Evolutionary conservation across 23 tunicate species (phyloP).

Genomic region (Halocynthia roretzi): DNA sequence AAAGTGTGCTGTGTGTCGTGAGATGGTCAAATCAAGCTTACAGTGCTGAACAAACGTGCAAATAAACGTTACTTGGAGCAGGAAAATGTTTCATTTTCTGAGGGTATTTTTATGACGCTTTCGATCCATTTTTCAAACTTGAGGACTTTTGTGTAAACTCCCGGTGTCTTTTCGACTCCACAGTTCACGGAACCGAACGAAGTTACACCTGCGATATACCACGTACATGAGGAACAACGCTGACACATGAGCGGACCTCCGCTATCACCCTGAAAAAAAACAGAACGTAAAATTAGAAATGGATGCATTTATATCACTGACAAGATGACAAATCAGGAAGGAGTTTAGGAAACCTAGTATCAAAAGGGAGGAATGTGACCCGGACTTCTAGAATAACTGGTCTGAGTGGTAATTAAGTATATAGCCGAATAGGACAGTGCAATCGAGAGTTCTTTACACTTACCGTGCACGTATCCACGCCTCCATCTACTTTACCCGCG

Average conservation of each 20-base stretch:
- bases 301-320: not conserved
- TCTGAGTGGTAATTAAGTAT: not conserved
- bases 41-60: too few relatives aligned
- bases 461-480: conserved; percentile 50
- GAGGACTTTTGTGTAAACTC: conserved; percentile 19
- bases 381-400: not conserved
- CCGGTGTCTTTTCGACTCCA: conserved; percentile 22
- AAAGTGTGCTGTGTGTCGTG: too few relatives aligned
- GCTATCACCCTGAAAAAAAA: conserved; percentile 30
- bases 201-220: conserved; percentile 38
- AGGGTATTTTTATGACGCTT: too few relatives aligned
- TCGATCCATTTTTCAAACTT: conserved; percentile 25
- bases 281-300: not conserved
- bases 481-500: conserved; percentile 46
- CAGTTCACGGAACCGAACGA: conserved; percentile 28
- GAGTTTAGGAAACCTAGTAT: not conserved
- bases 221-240: conserved; percentile 34
- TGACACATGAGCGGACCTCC: conserved; percentile 50
- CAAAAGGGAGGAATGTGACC: too few relatives aligned
- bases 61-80: too few relatives aligned
- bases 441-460: not conserved
- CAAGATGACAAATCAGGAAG: not conserved
- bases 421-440: not conserved
- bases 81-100: too few relatives aligned
- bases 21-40: too few relatives aligned